Percentiles rank a stretch among this genome's conserved stretches.
These are phyloP conservation scores for Notiomystis cincta DNA, from an alignment of 2,113 vertebrate species.

Conservation along the genomic window DNA sequence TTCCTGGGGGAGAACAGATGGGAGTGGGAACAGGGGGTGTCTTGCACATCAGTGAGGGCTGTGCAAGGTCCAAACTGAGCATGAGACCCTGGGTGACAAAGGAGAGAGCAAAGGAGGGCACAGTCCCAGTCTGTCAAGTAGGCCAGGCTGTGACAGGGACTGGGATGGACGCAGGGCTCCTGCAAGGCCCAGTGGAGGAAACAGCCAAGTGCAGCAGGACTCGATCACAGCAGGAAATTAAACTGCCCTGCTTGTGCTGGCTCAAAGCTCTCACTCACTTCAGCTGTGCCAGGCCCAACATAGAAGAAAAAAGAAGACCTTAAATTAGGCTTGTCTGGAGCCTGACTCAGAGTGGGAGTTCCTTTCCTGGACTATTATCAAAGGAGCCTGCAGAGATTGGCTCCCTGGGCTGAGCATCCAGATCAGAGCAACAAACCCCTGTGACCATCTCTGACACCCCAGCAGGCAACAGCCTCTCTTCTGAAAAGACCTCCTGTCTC, in stretches of 20 bases:
- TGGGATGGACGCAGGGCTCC: background rate
- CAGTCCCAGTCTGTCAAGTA: fast-evolving
- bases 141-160: background rate
- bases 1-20: background rate
- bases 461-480: background rate
- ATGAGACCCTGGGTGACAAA: background rate
- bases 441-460: background rate
- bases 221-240: background rate
- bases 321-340: background rate
- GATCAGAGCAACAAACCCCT: background rate
- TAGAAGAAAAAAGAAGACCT: background rate
- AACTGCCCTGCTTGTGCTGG: background rate
- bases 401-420: fast-evolving
- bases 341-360: background rate
- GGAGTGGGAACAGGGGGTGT: background rate
- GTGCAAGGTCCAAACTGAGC: background rate
- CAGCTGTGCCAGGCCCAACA: background rate
- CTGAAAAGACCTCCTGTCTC: background rate
- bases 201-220: background rate
- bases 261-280: background rate
- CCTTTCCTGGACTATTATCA: background rate
- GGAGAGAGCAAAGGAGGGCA: background rate
- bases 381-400: background rate
- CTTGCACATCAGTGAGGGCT: background rate
- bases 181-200: background rate